Evolutionary conservation across 1,140 invertebrate species (phyloP).

Genomic region (Caenorhabditis briggsae): DNA sequence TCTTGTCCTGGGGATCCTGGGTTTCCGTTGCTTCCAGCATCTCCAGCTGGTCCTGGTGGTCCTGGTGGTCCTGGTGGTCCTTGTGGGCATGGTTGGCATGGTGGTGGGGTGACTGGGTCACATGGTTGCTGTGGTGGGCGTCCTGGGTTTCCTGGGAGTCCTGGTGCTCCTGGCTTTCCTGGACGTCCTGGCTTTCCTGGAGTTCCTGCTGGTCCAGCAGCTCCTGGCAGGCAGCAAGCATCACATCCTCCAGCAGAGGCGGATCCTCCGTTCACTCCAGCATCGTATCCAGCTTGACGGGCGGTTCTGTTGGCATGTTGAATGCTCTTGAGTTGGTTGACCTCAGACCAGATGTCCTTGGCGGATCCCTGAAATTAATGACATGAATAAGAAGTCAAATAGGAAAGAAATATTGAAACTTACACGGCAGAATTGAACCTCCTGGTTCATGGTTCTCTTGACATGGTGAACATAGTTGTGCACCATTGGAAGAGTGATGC

Average conservation of each 20-base stretch:
- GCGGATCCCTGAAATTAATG: conserved; percentile 58
- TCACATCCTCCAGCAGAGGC: conserved; percentile 60
- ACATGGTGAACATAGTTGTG: conserved; percentile 66
- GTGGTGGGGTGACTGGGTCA: conserved; percentile 64
- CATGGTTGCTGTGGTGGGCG: conserved; percentile 65
- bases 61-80: conserved; percentile 67
- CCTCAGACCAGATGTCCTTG: conserved; percentile 68
- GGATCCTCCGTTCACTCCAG: conserved; percentile 52
- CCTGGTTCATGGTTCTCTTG: conserved; percentile 57
- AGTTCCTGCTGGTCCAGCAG: conserved; percentile 63
- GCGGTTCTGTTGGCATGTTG: conserved; percentile 58
- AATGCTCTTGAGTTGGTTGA: conserved; percentile 64
- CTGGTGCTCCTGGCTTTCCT: conserved; percentile 66
- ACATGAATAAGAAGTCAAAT: neutral
- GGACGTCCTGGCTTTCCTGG: conserved; percentile 63
- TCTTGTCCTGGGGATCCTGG: conserved; percentile 52
- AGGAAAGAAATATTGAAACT: neutral
- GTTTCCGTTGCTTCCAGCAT: conserved; percentile 58
- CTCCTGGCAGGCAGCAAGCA: conserved; percentile 63
- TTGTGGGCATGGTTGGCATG: conserved; percentile 65
- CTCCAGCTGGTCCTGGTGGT: conserved; percentile 65
- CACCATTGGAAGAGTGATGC: conserved; percentile 66
- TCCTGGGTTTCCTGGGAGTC: conserved; percentile 66
- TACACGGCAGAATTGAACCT: conserved; percentile 63
- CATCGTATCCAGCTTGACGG: conserved; percentile 59